Conservation (phyloP, 1,140 invertebrate species). For the Mercenaria mercenaria region DNA sequence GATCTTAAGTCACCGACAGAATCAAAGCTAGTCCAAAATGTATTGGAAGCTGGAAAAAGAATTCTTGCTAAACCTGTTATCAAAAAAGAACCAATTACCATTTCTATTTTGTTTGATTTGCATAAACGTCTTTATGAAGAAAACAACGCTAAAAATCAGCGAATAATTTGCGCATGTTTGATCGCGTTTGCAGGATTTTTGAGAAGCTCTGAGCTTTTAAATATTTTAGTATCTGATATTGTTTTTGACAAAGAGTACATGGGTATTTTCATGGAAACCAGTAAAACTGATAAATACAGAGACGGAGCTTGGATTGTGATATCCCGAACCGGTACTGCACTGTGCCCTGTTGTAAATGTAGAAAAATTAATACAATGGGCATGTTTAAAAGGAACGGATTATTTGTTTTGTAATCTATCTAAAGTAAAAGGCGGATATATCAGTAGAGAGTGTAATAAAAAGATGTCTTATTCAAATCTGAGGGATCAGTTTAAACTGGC, state of each 20-base stretch:
- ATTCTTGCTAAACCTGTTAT: background rate
- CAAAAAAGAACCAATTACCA: conserved; percentile 12
- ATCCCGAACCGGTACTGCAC: background rate
- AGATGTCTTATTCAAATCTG: conserved; percentile 34
- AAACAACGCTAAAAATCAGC: conserved; percentile 26
- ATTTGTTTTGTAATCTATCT: conserved; percentile 31
- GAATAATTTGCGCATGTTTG: conserved; percentile 47
- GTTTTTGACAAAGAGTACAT: conserved; percentile 37
- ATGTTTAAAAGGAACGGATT: background rate
- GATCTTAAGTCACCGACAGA: conserved; percentile 34
- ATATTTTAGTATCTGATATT: conserved; percentile 44
- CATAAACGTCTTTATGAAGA: background rate
- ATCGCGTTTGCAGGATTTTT: conserved; percentile 24
- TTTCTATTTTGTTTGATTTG: background rate
- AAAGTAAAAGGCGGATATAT: conserved; percentile 15
- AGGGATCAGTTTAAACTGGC: too few species aligned
- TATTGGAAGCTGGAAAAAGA: conserved; percentile 43
- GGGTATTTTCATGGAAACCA: conserved; percentile 46
- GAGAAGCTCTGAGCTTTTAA: conserved; percentile 23
- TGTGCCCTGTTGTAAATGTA: conserved; percentile 18
- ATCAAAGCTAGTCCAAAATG: conserved; percentile 28
- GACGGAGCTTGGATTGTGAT: conserved; percentile 23
- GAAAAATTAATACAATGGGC: conserved; percentile 14
- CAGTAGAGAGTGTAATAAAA: conserved; percentile 23
- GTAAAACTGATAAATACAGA: conserved; percentile 49